Base-by-base conservation (phyloP, 2,888 invertebrate species). In the Sinodicranocentrus sp. region DNA sequence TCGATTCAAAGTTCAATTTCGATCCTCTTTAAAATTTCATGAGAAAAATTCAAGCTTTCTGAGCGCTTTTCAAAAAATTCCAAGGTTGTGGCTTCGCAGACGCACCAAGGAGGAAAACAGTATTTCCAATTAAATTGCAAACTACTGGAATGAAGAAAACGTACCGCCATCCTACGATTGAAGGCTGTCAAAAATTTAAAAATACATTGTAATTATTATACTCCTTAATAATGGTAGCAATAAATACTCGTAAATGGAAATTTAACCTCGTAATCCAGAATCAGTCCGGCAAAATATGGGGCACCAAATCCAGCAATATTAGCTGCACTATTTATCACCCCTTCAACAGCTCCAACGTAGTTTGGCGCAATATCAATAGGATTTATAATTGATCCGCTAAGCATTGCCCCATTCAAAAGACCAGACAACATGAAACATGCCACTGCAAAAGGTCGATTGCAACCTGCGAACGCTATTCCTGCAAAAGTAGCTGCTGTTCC, bases 81-180 rank as follows among this genome's bases (percentile, higher is more conserved):
- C 95, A 96, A 89, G 93, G 93, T 84, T 95, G 94, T 44, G 94
- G 93, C 52, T 96, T 94, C 0, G 94, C 96, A 85, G 94, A 94
- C 0, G 94, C 95, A 90, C 93, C 95, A 2, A 94, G 71, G 1
- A 94, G 88, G 90, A 94, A 96, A 3, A 95, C 89, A 0, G 94
- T 33, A 89, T 95, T 95, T 0, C 95, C 94, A 0, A 93, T 84
- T 0, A 93, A 90, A 83, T 96, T 92, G 1, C 96, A 92, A 0
- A 89, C 93, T 5, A 95, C 92, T 57, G 95, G 94, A 43, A 96
- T 94, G 95, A 96, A 95, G 90, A 96, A 96, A 0, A 96, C 95
- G 0, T 92, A 89, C 23, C 94, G 92, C 96, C 96, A 96, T 91
- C 95, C 93, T 21, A 90, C 90, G 6, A 94, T 89, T 15, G 89